phyloP scores from a whole-genome alignment of 2,113 vertebrate species.

The Rafetus swinhoei region DNA sequence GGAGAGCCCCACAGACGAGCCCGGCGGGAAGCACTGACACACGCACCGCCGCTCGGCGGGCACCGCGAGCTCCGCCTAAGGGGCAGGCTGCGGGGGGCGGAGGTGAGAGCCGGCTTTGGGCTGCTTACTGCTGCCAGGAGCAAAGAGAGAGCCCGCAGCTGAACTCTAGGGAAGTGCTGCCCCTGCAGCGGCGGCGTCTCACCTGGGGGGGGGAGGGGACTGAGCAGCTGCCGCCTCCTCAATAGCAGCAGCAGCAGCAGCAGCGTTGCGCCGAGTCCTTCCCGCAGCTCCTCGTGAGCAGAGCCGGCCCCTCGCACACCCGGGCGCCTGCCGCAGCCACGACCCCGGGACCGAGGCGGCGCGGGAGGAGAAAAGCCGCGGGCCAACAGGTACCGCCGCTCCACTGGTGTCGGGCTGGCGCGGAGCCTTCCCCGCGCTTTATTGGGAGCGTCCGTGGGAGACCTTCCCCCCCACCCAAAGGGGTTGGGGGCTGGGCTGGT shows the following conservation, averaged over 20 bases:
- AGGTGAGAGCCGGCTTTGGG: too few relatives aligned
- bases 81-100: too few relatives aligned
- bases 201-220: neutral
- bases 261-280: neutral
- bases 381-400: neutral
- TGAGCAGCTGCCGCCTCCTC: neutral
- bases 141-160: too few relatives aligned
- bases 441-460: neutral
- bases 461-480: conserved; percentile 28
- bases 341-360: neutral
- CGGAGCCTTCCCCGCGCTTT: neutral
- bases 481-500: conserved; percentile 34
- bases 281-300: neutral
- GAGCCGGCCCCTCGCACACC: too few relatives aligned
- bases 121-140: neutral
- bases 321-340: neutral
- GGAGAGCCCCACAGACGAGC: too few relatives aligned
- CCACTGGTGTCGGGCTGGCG: neutral
- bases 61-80: too few relatives aligned
- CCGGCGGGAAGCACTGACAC: too few relatives aligned
- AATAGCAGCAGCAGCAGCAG: neutral
- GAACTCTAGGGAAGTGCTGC: neutral
- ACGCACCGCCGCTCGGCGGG: too few relatives aligned
- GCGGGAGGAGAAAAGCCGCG: neutral
- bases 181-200: neutral